Evolutionary conservation across 2,888 invertebrate genomes (phyloP).

Genomic region (Pandemis cinnamomeana): DNA sequence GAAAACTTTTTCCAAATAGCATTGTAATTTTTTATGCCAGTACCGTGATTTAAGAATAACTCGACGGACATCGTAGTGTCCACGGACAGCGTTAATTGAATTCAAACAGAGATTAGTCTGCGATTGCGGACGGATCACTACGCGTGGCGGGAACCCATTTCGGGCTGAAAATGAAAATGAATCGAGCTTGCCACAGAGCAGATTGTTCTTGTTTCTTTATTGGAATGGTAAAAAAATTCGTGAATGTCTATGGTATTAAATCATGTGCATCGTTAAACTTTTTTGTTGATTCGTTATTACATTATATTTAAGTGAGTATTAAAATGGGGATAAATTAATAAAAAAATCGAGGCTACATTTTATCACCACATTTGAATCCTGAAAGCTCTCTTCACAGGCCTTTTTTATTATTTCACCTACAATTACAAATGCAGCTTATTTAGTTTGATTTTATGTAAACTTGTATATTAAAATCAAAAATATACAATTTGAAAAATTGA

Average conservation of each 20-base stretch:
- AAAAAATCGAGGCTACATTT: no score
- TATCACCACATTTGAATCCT: no score
- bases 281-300: not conserved
- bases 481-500: no score
- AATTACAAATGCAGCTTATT: no score
- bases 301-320: no score
- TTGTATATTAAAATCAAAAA: no score
- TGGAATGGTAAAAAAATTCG: slow-evolving; percentile 33
- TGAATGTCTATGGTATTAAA: not conserved
- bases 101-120: slow-evolving; percentile 77
- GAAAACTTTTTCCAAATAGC: not conserved
- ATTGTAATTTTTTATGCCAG: slow-evolving; percentile 10
- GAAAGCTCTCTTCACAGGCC: no score
- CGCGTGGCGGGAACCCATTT: slow-evolving; percentile 55
- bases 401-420: no score
- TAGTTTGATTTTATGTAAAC: no score
- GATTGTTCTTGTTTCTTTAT: slow-evolving; percentile 35
- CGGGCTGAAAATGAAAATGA: slow-evolving; percentile 38
- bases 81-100: slow-evolving; percentile 69
- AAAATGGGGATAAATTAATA: no score
- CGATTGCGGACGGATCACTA: slow-evolving; percentile 66
- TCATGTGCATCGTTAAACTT: not conserved
- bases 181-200: slow-evolving; percentile 19
- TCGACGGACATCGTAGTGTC: slow-evolving; percentile 22
- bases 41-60: slow-evolving; percentile 31